Conservation (phyloP, 2,113 vertebrate species). For the Urocitellus parryii region DNA sequence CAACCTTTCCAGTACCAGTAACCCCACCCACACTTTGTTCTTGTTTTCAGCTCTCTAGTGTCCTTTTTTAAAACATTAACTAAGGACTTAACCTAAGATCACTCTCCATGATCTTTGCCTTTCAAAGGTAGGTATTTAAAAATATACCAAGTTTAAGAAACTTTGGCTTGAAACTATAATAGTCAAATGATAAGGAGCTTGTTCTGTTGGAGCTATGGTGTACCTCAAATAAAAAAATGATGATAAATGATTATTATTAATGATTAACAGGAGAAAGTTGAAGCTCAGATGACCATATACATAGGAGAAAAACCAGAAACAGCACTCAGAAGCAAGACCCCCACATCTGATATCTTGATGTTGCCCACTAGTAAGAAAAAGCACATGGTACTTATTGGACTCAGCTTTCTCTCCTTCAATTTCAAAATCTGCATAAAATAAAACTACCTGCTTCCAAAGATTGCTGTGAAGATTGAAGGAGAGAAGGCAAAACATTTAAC, state of each 20-base stretch:
- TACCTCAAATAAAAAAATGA: conserved; percentile 8
- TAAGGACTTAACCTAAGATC: neutral
- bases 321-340: neutral
- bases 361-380: conserved; percentile 5
- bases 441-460: neutral
- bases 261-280: neutral
- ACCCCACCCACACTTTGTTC: neutral
- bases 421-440: neutral
- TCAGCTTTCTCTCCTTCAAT: neutral
- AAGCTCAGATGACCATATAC: neutral
- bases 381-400: neutral
- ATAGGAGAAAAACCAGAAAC: neutral
- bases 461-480: neutral
- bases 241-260: neutral
- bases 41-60: conserved; percentile 9
- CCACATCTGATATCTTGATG: neutral
- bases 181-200: neutral
- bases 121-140: conserved; percentile 30
- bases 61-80: neutral
- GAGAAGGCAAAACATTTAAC: neutral
- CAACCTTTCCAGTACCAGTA: neutral
- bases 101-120: neutral
- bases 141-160: neutral
- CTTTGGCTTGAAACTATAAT: neutral
- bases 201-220: neutral